phyloP scores from a whole-genome alignment of 1,140 invertebrate species.

The Metopolophium dirhodum region DNA sequence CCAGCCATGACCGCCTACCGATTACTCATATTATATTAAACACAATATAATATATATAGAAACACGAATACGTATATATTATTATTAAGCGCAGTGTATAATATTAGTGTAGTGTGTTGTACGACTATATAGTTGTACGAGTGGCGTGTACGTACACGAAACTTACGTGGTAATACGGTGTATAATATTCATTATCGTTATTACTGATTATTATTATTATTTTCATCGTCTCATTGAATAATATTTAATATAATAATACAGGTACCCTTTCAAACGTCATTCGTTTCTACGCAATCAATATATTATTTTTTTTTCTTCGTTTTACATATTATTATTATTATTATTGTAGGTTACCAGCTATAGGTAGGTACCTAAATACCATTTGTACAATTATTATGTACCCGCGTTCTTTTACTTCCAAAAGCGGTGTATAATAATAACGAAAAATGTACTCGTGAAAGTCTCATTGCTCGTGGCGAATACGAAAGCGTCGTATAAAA shows the following conservation, averaged over 20 bases:
- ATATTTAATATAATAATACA: background rate
- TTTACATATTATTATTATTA: background rate
- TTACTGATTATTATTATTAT: background rate
- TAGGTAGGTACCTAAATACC: background rate
- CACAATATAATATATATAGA: background rate
- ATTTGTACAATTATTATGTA: background rate
- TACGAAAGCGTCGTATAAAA: background rate
- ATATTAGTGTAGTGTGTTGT: background rate
- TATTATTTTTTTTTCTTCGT: background rate
- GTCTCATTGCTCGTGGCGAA: background rate
- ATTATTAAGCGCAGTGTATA: background rate
- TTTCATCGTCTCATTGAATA: background rate
- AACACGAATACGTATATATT: background rate
- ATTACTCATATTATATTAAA: slow-evolving; percentile 21
- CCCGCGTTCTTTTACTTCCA: background rate
- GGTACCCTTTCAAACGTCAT: background rate
- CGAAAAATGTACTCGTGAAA: background rate
- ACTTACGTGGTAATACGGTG: background rate
- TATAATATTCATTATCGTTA: background rate
- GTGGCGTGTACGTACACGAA: background rate
- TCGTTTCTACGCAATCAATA: background rate
- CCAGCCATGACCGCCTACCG: slow-evolving; percentile 42
- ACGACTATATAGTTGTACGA: background rate
- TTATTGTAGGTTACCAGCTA: too few species aligned
- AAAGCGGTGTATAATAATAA: background rate